Percentiles rank a stretch among this genome's conserved stretches.
phyloP scores from a whole-genome alignment of 64 coral and sea anemone genomes.

The Montipora efflorescens region DNA sequence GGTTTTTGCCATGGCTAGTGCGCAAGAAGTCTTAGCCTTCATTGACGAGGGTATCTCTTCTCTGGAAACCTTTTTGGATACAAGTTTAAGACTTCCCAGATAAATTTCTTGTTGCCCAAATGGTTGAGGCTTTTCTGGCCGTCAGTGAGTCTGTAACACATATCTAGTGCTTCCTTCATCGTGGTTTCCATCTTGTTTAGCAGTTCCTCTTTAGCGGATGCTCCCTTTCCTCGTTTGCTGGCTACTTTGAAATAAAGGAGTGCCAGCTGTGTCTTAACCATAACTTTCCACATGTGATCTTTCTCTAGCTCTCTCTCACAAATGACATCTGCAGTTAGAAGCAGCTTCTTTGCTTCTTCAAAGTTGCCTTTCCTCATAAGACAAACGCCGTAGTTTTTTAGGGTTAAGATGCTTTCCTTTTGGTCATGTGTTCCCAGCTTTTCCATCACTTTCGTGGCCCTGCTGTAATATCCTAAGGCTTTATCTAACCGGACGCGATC shows the following conservation, averaged over 20 bases:
- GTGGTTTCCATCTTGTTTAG: not conserved
- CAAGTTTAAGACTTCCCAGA: not conserved
- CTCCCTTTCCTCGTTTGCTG: not conserved
- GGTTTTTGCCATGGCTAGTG: too few species aligned
- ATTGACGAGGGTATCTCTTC: not conserved
- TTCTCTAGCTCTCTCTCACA: constrained; percentile 7
- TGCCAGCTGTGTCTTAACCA: constrained; percentile 17
- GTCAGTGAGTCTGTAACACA: not conserved
- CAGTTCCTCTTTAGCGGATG: not conserved
- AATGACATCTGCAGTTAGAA: not conserved
- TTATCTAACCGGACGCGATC: not conserved
- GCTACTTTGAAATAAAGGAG: not conserved
- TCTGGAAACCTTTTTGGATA: not conserved
- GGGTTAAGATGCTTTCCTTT: constrained; percentile 19
- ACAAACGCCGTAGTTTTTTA: constrained; percentile 41
- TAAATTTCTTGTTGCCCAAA: not conserved
- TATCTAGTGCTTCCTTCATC: not conserved
- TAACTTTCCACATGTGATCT: constrained; percentile 35
- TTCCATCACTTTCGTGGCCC: constrained; percentile 17
- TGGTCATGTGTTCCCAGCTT: not conserved
- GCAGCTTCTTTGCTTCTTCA: not conserved
- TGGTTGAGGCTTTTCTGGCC: not conserved
- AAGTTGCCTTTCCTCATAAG: not conserved
- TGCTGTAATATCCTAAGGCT: not conserved
- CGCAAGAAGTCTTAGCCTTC: not conserved